Conservation (phyloP, 2,888 invertebrate species). For the Bombylius discolor region DNA sequence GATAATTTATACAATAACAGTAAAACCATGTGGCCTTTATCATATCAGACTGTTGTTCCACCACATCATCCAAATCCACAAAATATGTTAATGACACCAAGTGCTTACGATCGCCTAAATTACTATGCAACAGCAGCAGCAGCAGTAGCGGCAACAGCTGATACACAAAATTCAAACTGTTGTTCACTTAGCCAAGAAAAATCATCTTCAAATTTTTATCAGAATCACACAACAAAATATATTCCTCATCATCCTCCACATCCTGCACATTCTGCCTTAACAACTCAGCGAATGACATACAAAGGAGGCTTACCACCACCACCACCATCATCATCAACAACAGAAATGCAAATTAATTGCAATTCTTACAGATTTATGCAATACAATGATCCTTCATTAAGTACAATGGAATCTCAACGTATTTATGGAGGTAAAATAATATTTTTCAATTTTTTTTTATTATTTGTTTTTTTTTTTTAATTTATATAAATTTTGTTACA, state of each 20-base stretch:
- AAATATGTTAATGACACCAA: conserved; percentile 1
- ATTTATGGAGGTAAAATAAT: not conserved
- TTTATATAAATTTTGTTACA: not conserved
- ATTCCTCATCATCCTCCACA: not conserved
- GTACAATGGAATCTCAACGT: not conserved
- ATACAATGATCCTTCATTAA: not conserved
- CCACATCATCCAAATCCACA: conserved; percentile 4
- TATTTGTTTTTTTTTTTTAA: not conserved
- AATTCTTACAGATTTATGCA: not conserved
- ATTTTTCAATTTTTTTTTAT: not conserved
- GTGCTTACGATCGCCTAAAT: conserved; percentile 5
- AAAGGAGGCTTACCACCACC: not conserved
- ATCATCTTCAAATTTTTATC: not conserved
- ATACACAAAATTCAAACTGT: conserved; percentile 5
- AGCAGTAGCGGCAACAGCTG: not conserved
- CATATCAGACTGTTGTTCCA: not conserved
- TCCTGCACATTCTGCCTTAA: not conserved
- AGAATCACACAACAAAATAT: not conserved
- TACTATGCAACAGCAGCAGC: not conserved
- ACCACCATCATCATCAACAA: not conserved
- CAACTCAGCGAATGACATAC: not conserved
- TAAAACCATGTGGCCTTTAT: conserved; percentile 3
- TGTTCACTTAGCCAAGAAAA: conserved; percentile 2
- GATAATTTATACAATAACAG: not conserved
- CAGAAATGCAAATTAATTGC: not conserved